Percentiles rank a stretch among this genome's conserved stretches.
Evolutionary conservation across 2,113 vertebrate genomes (phyloP).

Genomic region (Sinocyclocheilus maitianheensis): DNA sequence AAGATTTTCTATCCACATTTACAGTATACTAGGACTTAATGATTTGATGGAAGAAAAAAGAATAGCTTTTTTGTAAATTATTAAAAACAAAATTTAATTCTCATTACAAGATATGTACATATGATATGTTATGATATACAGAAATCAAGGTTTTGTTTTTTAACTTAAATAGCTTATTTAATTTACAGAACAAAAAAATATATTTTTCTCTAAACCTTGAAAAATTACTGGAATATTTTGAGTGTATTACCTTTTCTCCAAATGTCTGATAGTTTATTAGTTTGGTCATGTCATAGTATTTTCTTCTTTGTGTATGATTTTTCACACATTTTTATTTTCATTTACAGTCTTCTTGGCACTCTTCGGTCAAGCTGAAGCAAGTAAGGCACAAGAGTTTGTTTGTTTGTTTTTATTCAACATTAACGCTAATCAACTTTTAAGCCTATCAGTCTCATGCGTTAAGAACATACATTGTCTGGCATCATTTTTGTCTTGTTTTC

Average conservation of each 20-base stretch:
- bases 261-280: not conserved
- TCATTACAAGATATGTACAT: not conserved
- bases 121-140: not conserved
- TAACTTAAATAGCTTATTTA: not conserved
- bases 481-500: not conserved
- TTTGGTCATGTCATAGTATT: not conserved
- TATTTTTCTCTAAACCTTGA: not conserved
- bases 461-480: not conserved
- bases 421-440: not conserved
- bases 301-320: conserved; percentile 14
- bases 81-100: not conserved
- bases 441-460: not conserved
- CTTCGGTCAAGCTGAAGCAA: conserved; percentile 75
- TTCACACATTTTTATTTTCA: conserved; percentile 32
- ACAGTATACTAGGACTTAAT: not conserved
- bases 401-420: not conserved
- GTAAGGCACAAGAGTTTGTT: conserved; percentile 62
- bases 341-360: conserved; percentile 68
- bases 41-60: not conserved
- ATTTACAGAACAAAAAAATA: not conserved
- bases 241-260: not conserved
- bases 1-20: not conserved
- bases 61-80: not conserved
- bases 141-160: not conserved
- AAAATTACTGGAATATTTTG: not conserved